These are phyloP conservation scores for Baronia brevicornis DNA, from an alignment of 2,888 invertebrate genomes.

Conservation along the genomic window DNA sequence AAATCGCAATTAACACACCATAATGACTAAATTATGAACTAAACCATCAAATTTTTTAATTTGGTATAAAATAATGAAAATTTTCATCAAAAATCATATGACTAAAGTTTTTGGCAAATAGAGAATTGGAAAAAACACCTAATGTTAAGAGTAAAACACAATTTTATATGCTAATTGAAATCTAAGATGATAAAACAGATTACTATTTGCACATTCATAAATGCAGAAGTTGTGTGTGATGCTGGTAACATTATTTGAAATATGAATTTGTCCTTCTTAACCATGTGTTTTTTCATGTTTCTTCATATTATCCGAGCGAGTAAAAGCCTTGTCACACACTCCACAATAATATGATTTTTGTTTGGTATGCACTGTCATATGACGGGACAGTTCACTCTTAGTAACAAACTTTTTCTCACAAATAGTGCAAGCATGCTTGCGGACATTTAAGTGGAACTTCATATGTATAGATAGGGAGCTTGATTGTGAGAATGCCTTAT, in stretches of 20 bases:
- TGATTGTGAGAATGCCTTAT: slow-evolving; percentile 71
- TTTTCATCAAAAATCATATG: slow-evolving; percentile 54
- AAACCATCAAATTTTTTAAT: slow-evolving; percentile 58
- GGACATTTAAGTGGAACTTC: slow-evolving; percentile 72
- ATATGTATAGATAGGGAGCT: slow-evolving; percentile 72
- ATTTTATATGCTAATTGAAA: slow-evolving; percentile 9
- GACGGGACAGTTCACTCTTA: slow-evolving; percentile 72
- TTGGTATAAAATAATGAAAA: slow-evolving; percentile 62
- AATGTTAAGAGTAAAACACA: slow-evolving; percentile 15
- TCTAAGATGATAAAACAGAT: slow-evolving; percentile 5
- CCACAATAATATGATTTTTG: slow-evolving; percentile 73
- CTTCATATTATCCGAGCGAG: slow-evolving; percentile 72
- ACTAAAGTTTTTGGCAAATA: slow-evolving; percentile 72
- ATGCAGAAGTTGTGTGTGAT: slow-evolving; percentile 25
- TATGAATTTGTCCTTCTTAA: slow-evolving; percentile 27
- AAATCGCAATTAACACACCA: slow-evolving; percentile 66
- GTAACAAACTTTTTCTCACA: slow-evolving; percentile 74
- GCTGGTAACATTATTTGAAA: slow-evolving; percentile 20
- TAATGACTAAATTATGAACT: slow-evolving; percentile 73
- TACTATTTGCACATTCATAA: slow-evolving; percentile 19
- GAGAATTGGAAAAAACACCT: slow-evolving; percentile 60
- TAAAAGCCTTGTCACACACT: slow-evolving; percentile 72
- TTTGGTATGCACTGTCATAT: slow-evolving; percentile 73
- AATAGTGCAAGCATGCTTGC: slow-evolving; percentile 70
- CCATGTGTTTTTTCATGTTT: slow-evolving; percentile 75